These are phyloP conservation scores for Melipona bicolor DNA, from an alignment of 2,888 invertebrate genomes.

Conservation along the genomic window DNA sequence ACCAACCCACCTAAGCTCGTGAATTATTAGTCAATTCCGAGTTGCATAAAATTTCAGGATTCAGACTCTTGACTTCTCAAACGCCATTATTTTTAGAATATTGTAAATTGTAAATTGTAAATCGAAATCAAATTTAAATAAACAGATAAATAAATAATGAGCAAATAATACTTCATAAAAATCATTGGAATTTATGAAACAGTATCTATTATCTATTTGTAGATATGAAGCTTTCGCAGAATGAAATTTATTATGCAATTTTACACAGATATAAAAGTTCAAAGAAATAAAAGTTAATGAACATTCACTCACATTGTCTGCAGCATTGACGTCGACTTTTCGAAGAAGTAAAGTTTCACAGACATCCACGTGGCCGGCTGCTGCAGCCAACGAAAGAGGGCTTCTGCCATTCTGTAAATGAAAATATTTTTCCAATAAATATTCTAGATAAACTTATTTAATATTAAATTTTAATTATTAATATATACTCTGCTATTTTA, in stretches of 20 bases:
- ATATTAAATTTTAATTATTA: background rate
- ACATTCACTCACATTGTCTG: conserved; percentile 85
- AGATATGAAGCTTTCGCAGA: background rate
- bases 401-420: conserved; percentile 83
- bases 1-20: conserved; percentile 59
- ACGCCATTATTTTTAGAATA: background rate
- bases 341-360: conserved; percentile 84
- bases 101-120: background rate
- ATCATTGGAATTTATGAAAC: background rate
- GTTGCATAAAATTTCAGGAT: conserved; percentile 17
- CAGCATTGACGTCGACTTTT: conserved; percentile 85
- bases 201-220: background rate
- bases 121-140: background rate
- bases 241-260: background rate
- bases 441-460: background rate
- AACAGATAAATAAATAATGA: background rate
- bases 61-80: conserved; percentile 12
- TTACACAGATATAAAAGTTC: background rate
- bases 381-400: conserved; percentile 86
- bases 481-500: background rate
- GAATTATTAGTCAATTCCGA: conserved; percentile 65
- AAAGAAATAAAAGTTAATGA: conserved; percentile 5
- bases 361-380: conserved; percentile 85
- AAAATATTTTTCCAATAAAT: background rate
- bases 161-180: background rate